These are phyloP conservation scores for Peromyscus californicus DNA, from an alignment of 2,113 vertebrate species.

Conservation along the genomic window DNA sequence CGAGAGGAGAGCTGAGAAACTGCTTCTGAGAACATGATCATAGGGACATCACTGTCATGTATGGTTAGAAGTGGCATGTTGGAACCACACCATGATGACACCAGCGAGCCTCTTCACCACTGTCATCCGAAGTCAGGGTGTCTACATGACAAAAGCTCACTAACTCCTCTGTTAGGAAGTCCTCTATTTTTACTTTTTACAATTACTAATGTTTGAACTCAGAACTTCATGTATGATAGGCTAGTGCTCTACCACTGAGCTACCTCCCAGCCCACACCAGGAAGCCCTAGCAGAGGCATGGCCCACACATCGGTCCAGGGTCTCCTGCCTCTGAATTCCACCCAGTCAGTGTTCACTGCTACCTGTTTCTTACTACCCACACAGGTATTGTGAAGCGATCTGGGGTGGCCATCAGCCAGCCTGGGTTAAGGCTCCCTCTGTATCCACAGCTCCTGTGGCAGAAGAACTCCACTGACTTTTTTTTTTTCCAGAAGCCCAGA, in stretches of 20 bases:
- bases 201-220: no score
- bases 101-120: not conserved
- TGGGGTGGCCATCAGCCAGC: not conserved
- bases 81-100: not conserved
- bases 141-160: not conserved
- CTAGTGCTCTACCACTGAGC: no score
- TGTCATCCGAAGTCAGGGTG: not conserved
- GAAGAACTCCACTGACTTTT: slow-evolving; percentile 42
- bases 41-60: fast-evolving
- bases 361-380: not conserved
- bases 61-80: not conserved
- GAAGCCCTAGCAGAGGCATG: not conserved
- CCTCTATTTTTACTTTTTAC: not conserved
- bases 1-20: not conserved
- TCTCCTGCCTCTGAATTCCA: not conserved
- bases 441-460: not conserved
- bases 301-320: not conserved
- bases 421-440: not conserved
- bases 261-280: no score
- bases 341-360: not conserved
- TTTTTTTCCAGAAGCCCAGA: slow-evolving; percentile 52
- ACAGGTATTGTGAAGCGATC: not conserved
- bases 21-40: fast-evolving
- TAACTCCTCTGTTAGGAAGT: not conserved
- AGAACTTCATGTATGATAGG: no score